Evolutionary conservation across 2,888 invertebrate species (phyloP).

Genomic region (Gastracanthus pulcherrimus): DNA sequence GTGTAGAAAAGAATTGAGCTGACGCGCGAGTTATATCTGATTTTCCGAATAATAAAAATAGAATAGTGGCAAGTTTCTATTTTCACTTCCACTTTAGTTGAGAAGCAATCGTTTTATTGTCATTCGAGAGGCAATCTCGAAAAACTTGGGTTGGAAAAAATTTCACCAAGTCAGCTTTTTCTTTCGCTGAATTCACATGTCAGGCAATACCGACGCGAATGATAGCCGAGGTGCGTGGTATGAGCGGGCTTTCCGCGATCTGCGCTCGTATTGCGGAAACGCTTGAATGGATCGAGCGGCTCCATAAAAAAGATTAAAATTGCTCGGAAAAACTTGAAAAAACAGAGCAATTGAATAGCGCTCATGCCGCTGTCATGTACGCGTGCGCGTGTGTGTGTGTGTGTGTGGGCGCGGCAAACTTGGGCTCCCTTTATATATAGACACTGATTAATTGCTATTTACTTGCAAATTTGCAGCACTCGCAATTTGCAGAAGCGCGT

Average conservation of each 20-base stretch:
- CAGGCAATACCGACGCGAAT: slow-evolving; percentile 19
- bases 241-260: slow-evolving; percentile 14
- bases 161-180: slow-evolving; percentile 34
- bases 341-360: no score
- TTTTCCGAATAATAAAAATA: no score
- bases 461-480: slow-evolving; percentile 75
- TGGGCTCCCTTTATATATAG: slow-evolving; percentile 70
- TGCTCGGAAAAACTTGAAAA: slow-evolving; percentile 69
- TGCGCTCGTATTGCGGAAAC: not conserved
- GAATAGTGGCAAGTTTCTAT: not conserved
- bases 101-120: slow-evolving; percentile 23
- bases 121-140: slow-evolving; percentile 38
- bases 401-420: no score
- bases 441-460: slow-evolving; percentile 76
- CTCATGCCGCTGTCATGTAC: no score
- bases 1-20: no score
- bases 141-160: slow-evolving; percentile 9
- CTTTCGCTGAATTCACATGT: slow-evolving; percentile 29
- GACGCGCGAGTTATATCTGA: not conserved
- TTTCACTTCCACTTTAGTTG: slow-evolving; percentile 18
- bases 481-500: slow-evolving; percentile 70
- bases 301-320: slow-evolving; percentile 45
- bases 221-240: slow-evolving; percentile 24
- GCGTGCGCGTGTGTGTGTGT: no score
- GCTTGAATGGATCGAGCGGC: not conserved